Evolutionary conservation across 2,888 invertebrate species (phyloP).

Genomic region (Plutella xylostella): DNA sequence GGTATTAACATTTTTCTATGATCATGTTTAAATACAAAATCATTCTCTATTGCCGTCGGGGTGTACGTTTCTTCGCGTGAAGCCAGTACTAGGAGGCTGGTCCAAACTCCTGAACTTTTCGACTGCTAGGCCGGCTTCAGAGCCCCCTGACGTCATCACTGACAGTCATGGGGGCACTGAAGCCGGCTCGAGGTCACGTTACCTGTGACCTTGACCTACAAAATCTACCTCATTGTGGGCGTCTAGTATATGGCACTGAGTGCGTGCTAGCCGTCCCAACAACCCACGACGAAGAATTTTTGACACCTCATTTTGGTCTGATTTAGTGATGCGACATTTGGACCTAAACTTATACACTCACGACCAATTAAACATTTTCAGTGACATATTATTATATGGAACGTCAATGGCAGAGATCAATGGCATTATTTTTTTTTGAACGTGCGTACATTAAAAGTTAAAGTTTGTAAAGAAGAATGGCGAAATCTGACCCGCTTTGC

Average conservation of each 20-base stretch:
- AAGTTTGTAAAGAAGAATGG: no score
- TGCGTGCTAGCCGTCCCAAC: conserved; percentile 39
- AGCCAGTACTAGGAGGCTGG: conserved; percentile 50
- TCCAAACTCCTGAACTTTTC: conserved; percentile 22
- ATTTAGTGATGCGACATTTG: no score
- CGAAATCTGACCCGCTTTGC: no score
- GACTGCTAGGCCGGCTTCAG: conserved; percentile 11
- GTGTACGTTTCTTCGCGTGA: conserved; percentile 59
- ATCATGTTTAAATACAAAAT: conserved; percentile 23
- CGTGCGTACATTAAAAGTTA: no score
- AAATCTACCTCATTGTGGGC: conserved; percentile 45
- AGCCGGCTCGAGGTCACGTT: no score
- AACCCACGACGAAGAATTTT: conserved; percentile 48
- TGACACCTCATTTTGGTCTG: conserved; percentile 36
- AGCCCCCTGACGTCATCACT: no score
- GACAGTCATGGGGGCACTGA: no score
- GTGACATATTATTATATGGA: no score
- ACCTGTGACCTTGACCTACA: conserved; percentile 30
- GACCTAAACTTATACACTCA: no score
- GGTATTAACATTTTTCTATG: conserved; percentile 32
- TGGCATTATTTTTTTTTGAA: no score
- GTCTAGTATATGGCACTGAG: conserved; percentile 47
- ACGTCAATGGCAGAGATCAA: no score
- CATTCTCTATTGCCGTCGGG: conserved; percentile 16
- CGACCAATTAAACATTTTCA: no score